Evolutionary conservation across 92 coral and sea anemone species (phyloP).

Genomic region (Bergia sp.): DNA sequence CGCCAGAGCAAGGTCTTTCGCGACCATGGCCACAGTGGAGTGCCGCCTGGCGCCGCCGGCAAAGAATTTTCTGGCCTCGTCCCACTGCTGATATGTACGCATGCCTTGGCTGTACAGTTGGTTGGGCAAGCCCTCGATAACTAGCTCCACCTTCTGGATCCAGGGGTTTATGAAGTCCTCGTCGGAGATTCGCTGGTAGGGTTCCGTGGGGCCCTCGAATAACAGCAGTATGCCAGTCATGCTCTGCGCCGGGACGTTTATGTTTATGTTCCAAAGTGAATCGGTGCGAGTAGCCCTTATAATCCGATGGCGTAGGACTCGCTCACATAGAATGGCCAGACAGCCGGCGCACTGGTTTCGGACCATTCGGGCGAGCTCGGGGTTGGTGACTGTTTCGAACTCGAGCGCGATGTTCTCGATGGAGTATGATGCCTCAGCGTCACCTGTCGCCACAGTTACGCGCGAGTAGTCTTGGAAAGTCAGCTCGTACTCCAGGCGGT

Average conservation of each 20-base stretch:
- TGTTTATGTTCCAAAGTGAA: no score
- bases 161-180: neutral
- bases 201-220: no score
- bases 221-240: no score
- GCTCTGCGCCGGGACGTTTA: no score
- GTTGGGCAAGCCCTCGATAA: neutral
- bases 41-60: neutral
- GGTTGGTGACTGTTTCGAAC: neutral
- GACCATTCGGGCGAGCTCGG: neutral
- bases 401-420: constrained; percentile 19
- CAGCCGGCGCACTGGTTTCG: neutral
- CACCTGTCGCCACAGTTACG: neutral
- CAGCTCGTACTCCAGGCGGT: neutral
- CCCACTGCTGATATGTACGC: neutral
- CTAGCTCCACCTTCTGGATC: neutral
- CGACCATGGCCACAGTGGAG: neutral
- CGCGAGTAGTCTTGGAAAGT: neutral
- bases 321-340: neutral
- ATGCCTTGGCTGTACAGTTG: neutral
- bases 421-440: neutral
- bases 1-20: neutral
- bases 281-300: no score
- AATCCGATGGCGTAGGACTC: neutral
- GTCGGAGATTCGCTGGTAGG: no score
- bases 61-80: neutral